Conservation (phyloP, 2,113 vertebrate genomes). For the Tetraodon nigroviridis region DNA sequence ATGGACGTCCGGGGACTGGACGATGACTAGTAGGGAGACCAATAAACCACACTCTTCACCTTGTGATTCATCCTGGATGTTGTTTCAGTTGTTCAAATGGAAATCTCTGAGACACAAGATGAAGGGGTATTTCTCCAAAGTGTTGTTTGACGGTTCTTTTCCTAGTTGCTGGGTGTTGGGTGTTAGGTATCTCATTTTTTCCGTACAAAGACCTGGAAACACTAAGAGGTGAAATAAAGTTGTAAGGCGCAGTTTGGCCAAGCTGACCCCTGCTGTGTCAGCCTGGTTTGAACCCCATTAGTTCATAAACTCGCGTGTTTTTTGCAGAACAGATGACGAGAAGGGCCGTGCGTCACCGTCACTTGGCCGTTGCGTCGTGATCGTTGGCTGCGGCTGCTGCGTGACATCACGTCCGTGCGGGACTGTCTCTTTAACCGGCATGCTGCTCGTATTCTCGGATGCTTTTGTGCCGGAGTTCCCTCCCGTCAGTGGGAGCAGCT, state of each 20-base stretch:
- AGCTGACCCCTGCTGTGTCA: conserved; percentile 19
- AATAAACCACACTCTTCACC: not conserved
- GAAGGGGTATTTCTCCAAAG: conserved; percentile 32
- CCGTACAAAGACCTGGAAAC: too few relatives aligned
- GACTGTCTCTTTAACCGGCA: conserved; percentile 58
- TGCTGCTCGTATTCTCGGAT: conserved; percentile 59
- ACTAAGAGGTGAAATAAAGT: conserved; percentile 37
- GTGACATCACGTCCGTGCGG: conserved; percentile 3
- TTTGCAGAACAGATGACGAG: too few relatives aligned
- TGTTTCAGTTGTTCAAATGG: not conserved
- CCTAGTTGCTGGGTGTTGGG: conserved; percentile 39
- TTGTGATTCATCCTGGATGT: not conserved
- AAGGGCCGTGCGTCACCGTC: not conserved
- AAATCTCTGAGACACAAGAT: not conserved
- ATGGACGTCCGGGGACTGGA: conserved; percentile 1
- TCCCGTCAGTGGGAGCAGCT: conserved; percentile 33
- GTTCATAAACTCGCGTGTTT: too few relatives aligned
- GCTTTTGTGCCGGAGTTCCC: conserved; percentile 48
- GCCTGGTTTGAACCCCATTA: conserved; percentile 9
- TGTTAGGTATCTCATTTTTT: too few relatives aligned
- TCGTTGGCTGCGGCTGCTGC: not conserved
- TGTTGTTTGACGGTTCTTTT: conserved; percentile 21
- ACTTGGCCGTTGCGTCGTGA: conserved; percentile 6
- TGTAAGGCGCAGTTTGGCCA: conserved; percentile 35
- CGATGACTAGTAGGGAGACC: not conserved